Base-by-base conservation (phyloP, 2,113 vertebrate species). In the Chaetodon trifascialis region DNA sequence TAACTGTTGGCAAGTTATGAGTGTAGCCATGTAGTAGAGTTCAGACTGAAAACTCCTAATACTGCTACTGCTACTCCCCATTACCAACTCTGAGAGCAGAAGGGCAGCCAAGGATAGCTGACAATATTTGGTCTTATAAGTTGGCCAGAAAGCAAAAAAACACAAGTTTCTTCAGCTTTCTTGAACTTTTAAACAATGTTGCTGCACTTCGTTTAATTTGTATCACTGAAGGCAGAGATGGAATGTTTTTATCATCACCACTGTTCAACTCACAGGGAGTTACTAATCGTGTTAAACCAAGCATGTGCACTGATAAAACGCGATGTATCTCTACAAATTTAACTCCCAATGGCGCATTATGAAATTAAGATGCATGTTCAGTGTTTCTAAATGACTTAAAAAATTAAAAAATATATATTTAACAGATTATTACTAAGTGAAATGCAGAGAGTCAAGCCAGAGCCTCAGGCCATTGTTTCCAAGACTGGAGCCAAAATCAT, bases 401-500 rank as follows among this genome's bases (percentile, higher is more conserved):
- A 23, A 36, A 36, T 34, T 15, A 16, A 12, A 54, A 40, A 34
- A 38, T 44, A 23, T 15, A 59, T 25, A 70, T 46, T n/a, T n/a
- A 56, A 79, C 59, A 44, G n/a, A 78, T 54, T 54, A 76, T 80
- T 67, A 11, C 30, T 8, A 69, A 85, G 49, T 71, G 65, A 79
- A 68, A 56, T 76, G 68, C 40, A 69, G 36, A 44, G 74, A 82
- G 44, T 76, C 9, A 3, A 80, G 60, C 49, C 38, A 63, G n/a
- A 80, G 80, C 83, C 73, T 65, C 12, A 11, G 80, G 79, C 58
- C 54, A 77, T 23, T 74, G 60, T 80, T 87, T 83, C 47, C 16
- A 51, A 89, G 51, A 65, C 38, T 63, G 49, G 38, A 87, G 63
- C 78, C 72, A 92, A 86, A 88, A 72, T 73, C 64, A 49, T 62